Percentiles rank a stretch among this genome's conserved stretches.
phyloP scores from a whole-genome alignment of 2,113 vertebrate genomes.

The Osmerus eperlanus region DNA sequence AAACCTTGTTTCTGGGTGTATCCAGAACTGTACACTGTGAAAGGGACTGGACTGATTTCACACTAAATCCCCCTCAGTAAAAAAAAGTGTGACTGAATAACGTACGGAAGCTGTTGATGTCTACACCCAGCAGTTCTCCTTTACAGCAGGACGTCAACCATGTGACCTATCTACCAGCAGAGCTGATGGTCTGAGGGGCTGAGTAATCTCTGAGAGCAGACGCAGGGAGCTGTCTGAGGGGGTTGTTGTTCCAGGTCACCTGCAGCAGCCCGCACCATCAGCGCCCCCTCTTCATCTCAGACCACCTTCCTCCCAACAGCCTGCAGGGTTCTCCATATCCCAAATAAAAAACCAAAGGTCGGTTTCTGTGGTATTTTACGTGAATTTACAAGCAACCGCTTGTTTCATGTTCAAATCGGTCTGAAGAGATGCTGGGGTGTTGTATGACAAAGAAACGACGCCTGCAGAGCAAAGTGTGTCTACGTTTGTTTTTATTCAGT shows the following conservation, averaged over 20 bases:
- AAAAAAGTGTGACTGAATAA: too few relatives aligned
- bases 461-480: background rate
- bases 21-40: too few relatives aligned
- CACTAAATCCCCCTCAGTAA: too few relatives aligned
- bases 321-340: too few relatives aligned
- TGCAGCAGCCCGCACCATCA: background rate
- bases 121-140: background rate
- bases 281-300: background rate
- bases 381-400: too few relatives aligned
- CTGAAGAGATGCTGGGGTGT: background rate
- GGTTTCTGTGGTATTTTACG: too few relatives aligned
- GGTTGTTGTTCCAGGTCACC: background rate
- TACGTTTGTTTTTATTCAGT: conserved; percentile 58
- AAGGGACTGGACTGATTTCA: too few relatives aligned
- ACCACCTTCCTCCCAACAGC: background rate
- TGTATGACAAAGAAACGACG: conserved; percentile 9
- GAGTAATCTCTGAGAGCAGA: too few relatives aligned
- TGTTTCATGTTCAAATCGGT: background rate
- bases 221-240: too few relatives aligned
- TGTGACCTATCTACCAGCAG: background rate
- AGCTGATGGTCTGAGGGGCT: background rate
- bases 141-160: background rate
- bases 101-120: too few relatives aligned
- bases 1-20: too few relatives aligned
- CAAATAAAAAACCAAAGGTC: too few relatives aligned